Conservation (phyloP, 2,797 vertebrate genomes). For the Graptemys geographica region DNA sequence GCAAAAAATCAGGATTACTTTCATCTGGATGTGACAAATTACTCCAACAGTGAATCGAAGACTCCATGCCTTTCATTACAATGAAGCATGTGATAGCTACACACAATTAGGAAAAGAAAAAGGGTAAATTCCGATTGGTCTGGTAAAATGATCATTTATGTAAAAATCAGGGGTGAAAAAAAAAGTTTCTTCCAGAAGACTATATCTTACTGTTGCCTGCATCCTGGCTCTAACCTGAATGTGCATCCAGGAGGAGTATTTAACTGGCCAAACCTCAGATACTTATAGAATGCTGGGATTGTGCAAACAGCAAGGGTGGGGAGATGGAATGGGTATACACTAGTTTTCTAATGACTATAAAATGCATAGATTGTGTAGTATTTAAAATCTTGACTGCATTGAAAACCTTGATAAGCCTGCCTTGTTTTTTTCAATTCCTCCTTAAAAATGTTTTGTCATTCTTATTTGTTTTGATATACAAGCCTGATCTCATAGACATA, state of each 20-base stretch:
- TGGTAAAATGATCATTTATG: slow-evolving; percentile 43
- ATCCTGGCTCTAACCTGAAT: rapidly evolving
- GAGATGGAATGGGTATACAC: neutral
- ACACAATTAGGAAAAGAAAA: slow-evolving; percentile 31
- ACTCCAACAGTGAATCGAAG: slow-evolving; percentile 52
- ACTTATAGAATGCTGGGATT: neutral
- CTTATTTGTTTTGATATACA: neutral
- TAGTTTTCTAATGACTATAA: neutral
- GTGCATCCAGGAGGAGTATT: neutral
- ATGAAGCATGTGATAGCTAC: neutral
- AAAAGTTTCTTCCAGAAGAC: neutral
- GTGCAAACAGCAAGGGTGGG: neutral
- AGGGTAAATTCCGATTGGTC: slow-evolving; percentile 39
- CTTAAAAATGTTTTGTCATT: neutral
- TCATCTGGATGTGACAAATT: slow-evolving; percentile 5
- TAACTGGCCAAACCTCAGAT: neutral
- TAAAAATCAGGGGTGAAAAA: neutral
- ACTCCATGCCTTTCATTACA: slow-evolving; percentile 43
- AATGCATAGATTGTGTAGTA: neutral
- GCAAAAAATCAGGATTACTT: neutral
- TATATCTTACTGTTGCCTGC: neutral
- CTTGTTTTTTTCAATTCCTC: neutral
- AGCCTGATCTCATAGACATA: neutral
- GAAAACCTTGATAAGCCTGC: neutral
- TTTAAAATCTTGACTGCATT: neutral